A percentile compares a stretch with the other conserved stretches of the same genome.
Evolutionary conservation across 2,888 invertebrate genomes (phyloP).

Genomic region (Cyrtodaria siliqua): DNA sequence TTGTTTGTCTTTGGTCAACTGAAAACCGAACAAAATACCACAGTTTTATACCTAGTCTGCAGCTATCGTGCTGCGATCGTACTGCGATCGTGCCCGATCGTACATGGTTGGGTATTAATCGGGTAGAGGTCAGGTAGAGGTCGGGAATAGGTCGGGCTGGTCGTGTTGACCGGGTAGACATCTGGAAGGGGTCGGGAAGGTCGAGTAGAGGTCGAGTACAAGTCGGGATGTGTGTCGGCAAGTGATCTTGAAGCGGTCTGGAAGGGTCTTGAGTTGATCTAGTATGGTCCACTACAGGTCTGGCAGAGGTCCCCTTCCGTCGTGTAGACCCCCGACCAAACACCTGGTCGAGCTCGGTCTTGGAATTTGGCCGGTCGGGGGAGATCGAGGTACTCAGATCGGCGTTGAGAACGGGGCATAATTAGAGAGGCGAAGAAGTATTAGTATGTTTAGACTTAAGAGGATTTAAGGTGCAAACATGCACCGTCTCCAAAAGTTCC

Average conservation of each 20-base stretch:
- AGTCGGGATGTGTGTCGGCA: no score
- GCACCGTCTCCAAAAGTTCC: no score
- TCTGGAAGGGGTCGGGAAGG: slow-evolving; percentile 3
- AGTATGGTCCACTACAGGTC: slow-evolving; percentile 2
- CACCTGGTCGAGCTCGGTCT: neutral
- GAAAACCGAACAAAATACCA: slow-evolving; percentile 1
- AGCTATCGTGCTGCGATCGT: neutral
- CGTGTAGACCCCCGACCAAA: no score
- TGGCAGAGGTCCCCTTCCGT: neutral
- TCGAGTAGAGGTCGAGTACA: neutral
- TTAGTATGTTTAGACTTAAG: no score
- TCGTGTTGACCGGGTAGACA: slow-evolving; percentile 9
- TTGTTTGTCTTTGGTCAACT: no score
- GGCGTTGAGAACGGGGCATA: neutral
- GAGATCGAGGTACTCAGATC: slow-evolving; percentile 1
- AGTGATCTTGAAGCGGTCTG: no score
- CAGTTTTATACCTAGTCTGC: no score
- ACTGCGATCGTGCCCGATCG: slow-evolving; percentile 10
- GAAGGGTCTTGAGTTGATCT: neutral
- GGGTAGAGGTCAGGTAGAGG: no score
- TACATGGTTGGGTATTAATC: no score
- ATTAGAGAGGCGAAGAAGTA: neutral
- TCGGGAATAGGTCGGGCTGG: slow-evolving; percentile 7
- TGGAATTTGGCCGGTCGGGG: slow-evolving; percentile 3
- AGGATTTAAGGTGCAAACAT: no score